Base-by-base conservation (phyloP, 2,797 vertebrate species). In the Chloroceryle amazona region DNA sequence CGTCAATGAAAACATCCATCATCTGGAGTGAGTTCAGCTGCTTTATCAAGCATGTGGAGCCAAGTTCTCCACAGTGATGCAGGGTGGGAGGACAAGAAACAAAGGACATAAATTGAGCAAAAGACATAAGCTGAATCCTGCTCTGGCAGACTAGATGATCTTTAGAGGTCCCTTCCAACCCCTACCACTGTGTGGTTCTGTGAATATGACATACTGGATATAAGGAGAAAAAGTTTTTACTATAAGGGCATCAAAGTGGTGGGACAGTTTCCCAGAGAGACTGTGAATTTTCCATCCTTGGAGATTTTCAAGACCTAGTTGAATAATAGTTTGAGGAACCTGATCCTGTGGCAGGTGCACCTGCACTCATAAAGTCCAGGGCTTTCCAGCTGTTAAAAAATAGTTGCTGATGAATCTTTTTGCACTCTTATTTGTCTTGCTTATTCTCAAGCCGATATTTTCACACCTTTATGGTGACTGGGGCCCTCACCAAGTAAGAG, bases 221-320 rank as follows among this genome's bases (percentile, higher is more conserved):
- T 28, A 52, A 4, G 1, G 13, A 71, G 6, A 89, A 84, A 33
- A 0, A 0, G 8, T 83, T 63, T 66, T 52, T 55, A 35, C 5
- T 55, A 0, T 61, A 17, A 84, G 14, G 6, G 33, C 7, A 42
- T 14, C 46, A 10, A 80, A 73, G 16, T 0, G 0, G 8, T 76
- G 6, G 5, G 6, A 21, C 10, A 29, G 8, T 44, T 87, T 93
- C 22, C 5, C 7, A 39, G 28, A 46, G 8, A 71, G 5, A 35
- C 18, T 29, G 6, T 28, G 13, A 6, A 33, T 13, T 33, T 71
- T 85, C 42, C 33, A 33, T 49, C 28, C 22, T 54, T 49, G 18
- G 11, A 68, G 2, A 6, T 68, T 86, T 85, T 49, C 63, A 89
- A 65, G 25, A 46, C 2, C 2, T 4, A 72, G 2, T 0, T 65